These are phyloP conservation scores for Gymnothorax reevesii DNA, from an alignment of 2,797 vertebrate genomes.

Conservation along the genomic window DNA sequence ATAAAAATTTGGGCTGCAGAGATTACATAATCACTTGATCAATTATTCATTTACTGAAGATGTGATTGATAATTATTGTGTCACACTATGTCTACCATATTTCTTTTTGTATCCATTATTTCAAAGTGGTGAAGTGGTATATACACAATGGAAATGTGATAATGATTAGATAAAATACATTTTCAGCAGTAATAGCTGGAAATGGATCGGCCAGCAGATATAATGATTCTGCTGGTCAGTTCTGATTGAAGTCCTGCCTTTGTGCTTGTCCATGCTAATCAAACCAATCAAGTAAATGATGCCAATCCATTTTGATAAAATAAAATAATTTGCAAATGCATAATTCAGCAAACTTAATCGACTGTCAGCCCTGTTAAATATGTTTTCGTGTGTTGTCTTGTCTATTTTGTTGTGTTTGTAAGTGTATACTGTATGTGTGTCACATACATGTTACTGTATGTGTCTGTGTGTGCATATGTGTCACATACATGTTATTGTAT, in stretches of 20 bases:
- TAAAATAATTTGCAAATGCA: constrained; percentile 12
- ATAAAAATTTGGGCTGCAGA: constrained; percentile 16
- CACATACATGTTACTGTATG: not conserved
- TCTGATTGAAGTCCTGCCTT: not conserved
- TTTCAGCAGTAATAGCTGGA: not conserved
- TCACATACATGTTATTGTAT: not conserved
- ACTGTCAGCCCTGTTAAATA: not conserved
- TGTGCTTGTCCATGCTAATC: not conserved
- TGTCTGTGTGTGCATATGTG: not conserved
- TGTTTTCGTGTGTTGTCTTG: no score
- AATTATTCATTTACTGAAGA: not conserved
- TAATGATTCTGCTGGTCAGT: not conserved
- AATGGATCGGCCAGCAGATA: not conserved
- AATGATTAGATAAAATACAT: not conserved
- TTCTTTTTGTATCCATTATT: not conserved
- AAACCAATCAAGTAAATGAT: not conserved
- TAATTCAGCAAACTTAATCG: constrained; percentile 28
- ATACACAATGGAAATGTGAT: not conserved
- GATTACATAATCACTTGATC: constrained; percentile 22
- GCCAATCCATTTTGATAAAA: not conserved
- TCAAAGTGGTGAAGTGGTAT: not conserved
- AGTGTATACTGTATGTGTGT: not conserved
- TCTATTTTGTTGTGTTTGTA: no score
- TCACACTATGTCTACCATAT: not conserved
- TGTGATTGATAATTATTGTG: not conserved